phyloP scores from a whole-genome alignment of 2,888 invertebrate species.

The Bembecia ichneumoniformis region DNA sequence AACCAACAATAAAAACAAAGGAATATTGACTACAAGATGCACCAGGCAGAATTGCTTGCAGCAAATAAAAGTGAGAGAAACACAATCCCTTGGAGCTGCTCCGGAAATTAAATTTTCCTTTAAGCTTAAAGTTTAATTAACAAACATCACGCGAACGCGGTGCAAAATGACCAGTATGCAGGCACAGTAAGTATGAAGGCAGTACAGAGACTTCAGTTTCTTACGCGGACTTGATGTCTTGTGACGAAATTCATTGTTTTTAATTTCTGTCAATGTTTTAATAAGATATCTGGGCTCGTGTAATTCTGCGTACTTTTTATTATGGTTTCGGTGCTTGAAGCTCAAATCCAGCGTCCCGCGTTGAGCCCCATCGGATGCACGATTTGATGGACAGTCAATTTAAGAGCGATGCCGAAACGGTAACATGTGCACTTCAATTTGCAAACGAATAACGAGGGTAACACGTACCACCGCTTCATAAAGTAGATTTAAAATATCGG shows the following conservation, averaged over 20 bases:
- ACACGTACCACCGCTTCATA: neutral
- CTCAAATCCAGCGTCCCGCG: conserved; percentile 8
- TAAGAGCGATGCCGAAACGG: conserved; percentile 23
- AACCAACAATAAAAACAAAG: neutral
- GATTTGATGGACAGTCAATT: conserved; percentile 49
- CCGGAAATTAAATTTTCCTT: conserved; percentile 64
- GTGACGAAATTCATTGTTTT: no score
- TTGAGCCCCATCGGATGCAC: conserved; percentile 19
- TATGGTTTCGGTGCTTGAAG: no score
- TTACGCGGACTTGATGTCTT: no score
- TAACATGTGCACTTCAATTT: conserved; percentile 32
- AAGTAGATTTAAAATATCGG: conserved; percentile 1
- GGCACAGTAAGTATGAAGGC: neutral
- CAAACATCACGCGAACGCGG: conserved; percentile 39
- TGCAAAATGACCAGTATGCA: conserved; percentile 16
- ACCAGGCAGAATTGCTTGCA: conserved; percentile 1
- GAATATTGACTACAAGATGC: neutral
- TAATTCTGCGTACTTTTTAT: no score
- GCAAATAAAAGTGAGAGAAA: conserved; percentile 44
- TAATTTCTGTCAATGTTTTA: no score
- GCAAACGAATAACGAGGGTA: conserved; percentile 20
- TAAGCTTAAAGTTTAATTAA: conserved; percentile 63
- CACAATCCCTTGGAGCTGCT: conserved; percentile 37
- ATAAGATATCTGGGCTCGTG: no score
- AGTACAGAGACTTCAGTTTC: neutral